These are phyloP conservation scores for Eretmochelys imbricata DNA, from an alignment of 2,113 vertebrate species.

Conservation along the genomic window DNA sequence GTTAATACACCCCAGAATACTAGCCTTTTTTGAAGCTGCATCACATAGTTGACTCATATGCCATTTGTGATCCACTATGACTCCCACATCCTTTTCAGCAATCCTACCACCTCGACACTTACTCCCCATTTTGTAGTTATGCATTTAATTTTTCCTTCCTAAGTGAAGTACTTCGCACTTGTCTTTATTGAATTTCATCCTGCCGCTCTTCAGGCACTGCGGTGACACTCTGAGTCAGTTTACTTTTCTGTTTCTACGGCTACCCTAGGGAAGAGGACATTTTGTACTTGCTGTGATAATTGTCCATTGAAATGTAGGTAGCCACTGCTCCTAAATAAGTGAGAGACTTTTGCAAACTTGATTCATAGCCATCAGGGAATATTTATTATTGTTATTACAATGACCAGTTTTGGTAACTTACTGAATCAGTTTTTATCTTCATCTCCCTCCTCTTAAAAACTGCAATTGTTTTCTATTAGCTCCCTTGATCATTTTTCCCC, in stretches of 20 bases:
- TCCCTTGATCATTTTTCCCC: neutral
- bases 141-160: neutral
- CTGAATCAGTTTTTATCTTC: neutral
- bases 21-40: neutral
- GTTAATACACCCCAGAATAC: neutral
- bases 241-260: neutral
- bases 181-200: neutral
- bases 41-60: neutral
- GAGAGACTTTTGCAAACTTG: neutral
- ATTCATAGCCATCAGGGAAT: neutral
- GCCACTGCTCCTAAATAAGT: neutral
- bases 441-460: slow-evolving; percentile 7
- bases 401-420: neutral
- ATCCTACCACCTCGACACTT: neutral
- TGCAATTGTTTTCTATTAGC: neutral
- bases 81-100: neutral
- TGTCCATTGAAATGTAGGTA: neutral
- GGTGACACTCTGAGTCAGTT: neutral
- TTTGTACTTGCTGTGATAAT: neutral
- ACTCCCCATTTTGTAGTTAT: too few relatives aligned
- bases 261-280: neutral
- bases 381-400: slow-evolving; percentile 26
- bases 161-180: neutral
- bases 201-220: neutral
- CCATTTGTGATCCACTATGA: neutral